Evolutionary conservation across 2,888 invertebrate species (phyloP), one percentile per base, ranked within the genome.

Genomic region (Plagodis pulveraria): DNA sequence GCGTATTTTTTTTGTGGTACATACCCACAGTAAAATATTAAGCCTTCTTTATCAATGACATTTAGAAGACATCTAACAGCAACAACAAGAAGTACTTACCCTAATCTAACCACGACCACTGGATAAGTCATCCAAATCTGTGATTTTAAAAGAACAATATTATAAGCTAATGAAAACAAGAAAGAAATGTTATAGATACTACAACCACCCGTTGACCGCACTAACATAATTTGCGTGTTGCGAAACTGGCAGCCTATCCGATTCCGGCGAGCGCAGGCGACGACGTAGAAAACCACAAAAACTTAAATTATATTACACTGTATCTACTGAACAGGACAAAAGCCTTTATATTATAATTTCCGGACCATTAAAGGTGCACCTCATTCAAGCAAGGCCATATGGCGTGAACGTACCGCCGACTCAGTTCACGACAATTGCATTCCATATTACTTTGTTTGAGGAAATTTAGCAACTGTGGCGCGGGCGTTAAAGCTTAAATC

Each of bases 311-410:
- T 61, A 68, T 71, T 76, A 73, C 70, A 69, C 52, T 73, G 69
- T 84, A 81, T 80, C 73, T 69, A 79, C 70, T 72, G 44, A 36
- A 71, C 69, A 80, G 76, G 78, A 84, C 84, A 84, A 84, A 81
- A 81, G 75, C 78, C 78, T 73, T 82, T 80, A 83, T 81, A 86
- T 83, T 80, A 83, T 81, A 86, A 87, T 91, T 88, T 90, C 89
- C 89, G 87, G 85, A 80, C 84, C 84, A 84, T 83, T 87, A 86
- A 83, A 80, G 76, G 83, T 80, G 71, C 79, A 81, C 77, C 79
- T 85, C 77, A 77, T 74, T 80, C 60, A 76, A 73, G 76, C 91
- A 91, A 91, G 91, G 91, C 80, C 88, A 74, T 62, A 63, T 63
- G 73, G 75, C 78, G 84, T 80, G 89, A 89, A 84, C 76, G 87